Evolutionary conservation across 2,888 invertebrate genomes (phyloP).

Genomic region (Scaptomyza cyrtandrae): DNA sequence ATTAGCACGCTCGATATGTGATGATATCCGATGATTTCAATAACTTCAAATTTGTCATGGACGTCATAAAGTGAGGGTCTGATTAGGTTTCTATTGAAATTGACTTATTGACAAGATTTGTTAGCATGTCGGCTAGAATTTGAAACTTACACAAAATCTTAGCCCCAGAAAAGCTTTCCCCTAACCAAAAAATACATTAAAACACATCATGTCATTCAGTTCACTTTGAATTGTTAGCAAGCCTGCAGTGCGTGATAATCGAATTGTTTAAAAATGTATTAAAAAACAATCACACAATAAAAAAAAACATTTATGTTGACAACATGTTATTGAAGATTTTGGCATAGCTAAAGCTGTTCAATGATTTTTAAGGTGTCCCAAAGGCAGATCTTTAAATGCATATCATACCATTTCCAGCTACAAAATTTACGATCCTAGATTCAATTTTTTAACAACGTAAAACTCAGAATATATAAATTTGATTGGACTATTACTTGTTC

Average conservation of each 20-base stretch:
- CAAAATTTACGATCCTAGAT: constrained; percentile 18
- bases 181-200: constrained; percentile 11
- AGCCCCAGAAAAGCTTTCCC: constrained; percentile 18
- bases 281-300: constrained; percentile 16
- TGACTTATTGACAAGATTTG: constrained; percentile 71
- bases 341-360: neutral
- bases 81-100: constrained; percentile 63
- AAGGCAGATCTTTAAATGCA: constrained; percentile 7
- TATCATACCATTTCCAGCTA: constrained; percentile 13
- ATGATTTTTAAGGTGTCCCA: constrained; percentile 11
- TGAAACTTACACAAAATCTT: constrained; percentile 42
- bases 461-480: constrained; percentile 17
- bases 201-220: constrained; percentile 28
- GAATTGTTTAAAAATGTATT: constrained; percentile 37
- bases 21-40: constrained; percentile 30
- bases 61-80: constrained; percentile 43
- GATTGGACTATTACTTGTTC: constrained; percentile 5
- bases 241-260: constrained; percentile 45
- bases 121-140: constrained; percentile 63
- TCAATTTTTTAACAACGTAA: constrained; percentile 32
- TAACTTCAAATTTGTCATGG: constrained; percentile 8
- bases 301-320: constrained; percentile 23
- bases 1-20: constrained; percentile 53
- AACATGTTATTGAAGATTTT: constrained; percentile 30
- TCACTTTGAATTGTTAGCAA: constrained; percentile 31